Evolutionary conservation across 1,140 invertebrate species (phyloP).

Genomic region (Drosophila ambigua): DNA sequence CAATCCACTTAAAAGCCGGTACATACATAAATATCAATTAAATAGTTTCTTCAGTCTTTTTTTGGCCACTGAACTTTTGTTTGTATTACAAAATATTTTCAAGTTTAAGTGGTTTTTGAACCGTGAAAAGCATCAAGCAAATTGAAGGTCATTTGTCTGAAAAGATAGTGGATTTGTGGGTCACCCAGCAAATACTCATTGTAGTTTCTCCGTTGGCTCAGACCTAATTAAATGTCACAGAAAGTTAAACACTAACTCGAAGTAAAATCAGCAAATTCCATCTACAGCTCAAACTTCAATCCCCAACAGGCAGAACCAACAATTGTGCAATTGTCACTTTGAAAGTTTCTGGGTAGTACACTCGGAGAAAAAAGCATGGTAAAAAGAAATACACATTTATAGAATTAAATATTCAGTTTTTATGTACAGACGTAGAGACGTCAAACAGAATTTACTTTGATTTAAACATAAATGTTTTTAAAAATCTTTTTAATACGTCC

Average conservation of each 20-base stretch:
- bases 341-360: conserved; percentile 16
- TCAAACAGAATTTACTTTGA: too few species aligned
- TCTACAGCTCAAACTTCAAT: not conserved
- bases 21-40: conserved; percentile 71
- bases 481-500: too few species aligned
- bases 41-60: conserved; percentile 17
- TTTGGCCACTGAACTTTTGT: conserved; percentile 63
- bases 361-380: too few species aligned
- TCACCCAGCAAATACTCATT: conserved; percentile 36
- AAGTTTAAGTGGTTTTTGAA: conserved; percentile 68
- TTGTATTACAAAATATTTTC: conserved; percentile 50
- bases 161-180: conserved; percentile 61
- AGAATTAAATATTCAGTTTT: too few species aligned
- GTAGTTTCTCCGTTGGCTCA: conserved; percentile 8
- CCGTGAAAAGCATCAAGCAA: conserved; percentile 42
- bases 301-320: not conserved
- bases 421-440: too few species aligned
- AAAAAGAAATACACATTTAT: too few species aligned
- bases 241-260: conserved; percentile 26
- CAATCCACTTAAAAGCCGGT: conserved; percentile 39
- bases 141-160: conserved; percentile 67
- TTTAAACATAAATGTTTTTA: too few species aligned
- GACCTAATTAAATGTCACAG: conserved; percentile 64
- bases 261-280: too few species aligned
- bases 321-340: conserved; percentile 64